Base-by-base conservation (phyloP, 2,888 invertebrate species). In the Erannis defoliaria region DNA sequence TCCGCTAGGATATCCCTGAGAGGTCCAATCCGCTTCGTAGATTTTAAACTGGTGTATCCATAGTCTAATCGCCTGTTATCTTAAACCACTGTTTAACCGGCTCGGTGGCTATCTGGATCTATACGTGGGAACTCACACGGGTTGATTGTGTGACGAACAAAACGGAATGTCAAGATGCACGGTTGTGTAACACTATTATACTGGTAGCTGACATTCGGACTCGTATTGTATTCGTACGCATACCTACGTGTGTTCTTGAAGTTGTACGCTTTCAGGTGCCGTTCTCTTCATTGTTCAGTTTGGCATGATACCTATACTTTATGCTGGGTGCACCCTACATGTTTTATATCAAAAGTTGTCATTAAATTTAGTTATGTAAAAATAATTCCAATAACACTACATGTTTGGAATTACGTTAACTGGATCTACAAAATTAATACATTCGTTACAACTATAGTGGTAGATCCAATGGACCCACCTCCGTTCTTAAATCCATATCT, bases 111-210 rank as follows among this genome's bases (percentile, higher is more conserved):
- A 83, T 71, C 75, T 66, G 62, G 78, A 77, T 76, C 74, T 77
- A 58, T 64, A 71, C 84, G 85, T 92, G 92, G 81, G 91, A 93
- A 82, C 87, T 91, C 91, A 71, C 91, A 91, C 88, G 86, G 73
- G 37, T 77, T 72, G 81, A 87, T 85, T 85, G 84, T 87, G 80
- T 84, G 81, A 77, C 76, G 82, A 82, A 89, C 87, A 90, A 88
- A 89, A 85, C 79, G 85, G 86, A 93, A 93, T 93, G 92, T 90
- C 92, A 93, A 89, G 91, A 91, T 88, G 85, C 82, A 83, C 78
- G 45, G 78, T 91, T 89, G 88, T 75, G 90, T 83, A 90, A 90
- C 69, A 67, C 76, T 65, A 75, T 78, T 80, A 74, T 79, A 71
- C 65, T 67, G 74, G 70, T 67, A 67, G 78, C 81, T 89, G 88